A percentile compares a stretch with the other conserved stretches of the same genome.
Evolutionary conservation across 2,113 vertebrate genomes (phyloP).

Genomic region (Brachypodius melanocephalos): DNA sequence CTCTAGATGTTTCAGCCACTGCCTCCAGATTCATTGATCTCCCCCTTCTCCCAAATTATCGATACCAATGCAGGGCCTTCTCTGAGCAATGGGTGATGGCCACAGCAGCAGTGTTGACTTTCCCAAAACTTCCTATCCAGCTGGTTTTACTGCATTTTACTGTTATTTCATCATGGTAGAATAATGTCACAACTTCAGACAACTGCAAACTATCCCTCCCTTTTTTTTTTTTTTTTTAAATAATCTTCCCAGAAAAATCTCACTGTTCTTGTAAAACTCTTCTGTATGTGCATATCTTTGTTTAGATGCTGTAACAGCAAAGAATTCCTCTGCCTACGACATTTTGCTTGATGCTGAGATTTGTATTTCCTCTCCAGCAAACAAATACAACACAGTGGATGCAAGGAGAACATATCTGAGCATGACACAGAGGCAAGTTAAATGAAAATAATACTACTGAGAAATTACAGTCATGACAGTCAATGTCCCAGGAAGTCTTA

Average conservation of each 20-base stretch:
- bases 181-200: not conserved
- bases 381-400: not conserved
- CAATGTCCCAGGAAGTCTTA: not conserved
- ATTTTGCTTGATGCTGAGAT: not conserved
- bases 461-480: not conserved
- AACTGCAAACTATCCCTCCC: not conserved
- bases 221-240: not conserved
- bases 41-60: not conserved
- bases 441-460: not conserved
- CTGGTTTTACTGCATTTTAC: not conserved
- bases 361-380: not conserved
- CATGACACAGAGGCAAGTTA: not conserved
- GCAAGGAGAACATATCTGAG: not conserved
- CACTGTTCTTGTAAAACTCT: not conserved
- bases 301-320: not conserved
- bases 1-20: not conserved
- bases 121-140: not conserved
- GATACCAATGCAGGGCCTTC: not conserved
- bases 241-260: not conserved
- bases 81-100: not conserved
- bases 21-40: not conserved
- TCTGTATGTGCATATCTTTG: not conserved
- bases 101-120: not conserved
- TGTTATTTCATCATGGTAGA: not conserved
- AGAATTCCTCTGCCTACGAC: not conserved